A percentile compares a stretch with the other conserved stretches of the same genome.
phyloP scores from a whole-genome alignment of 2,888 invertebrate genomes.

The Gerris lacustris region DNA sequence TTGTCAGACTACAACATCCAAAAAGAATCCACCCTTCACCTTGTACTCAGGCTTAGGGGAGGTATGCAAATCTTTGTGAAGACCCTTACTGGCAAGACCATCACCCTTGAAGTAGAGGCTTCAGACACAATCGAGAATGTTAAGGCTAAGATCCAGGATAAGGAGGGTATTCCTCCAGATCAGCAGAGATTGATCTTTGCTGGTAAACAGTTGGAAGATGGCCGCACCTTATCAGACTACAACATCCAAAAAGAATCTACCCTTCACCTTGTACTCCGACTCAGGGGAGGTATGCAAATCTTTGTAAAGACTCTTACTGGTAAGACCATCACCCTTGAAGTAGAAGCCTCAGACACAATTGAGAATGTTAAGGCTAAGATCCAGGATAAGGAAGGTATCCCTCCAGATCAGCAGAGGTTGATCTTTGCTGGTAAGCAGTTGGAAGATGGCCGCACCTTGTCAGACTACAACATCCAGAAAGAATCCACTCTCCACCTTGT shows the following conservation, averaged over 20 bases:
- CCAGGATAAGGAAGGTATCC: slow-evolving; percentile 39
- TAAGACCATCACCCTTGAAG: slow-evolving; percentile 40
- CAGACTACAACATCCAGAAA: slow-evolving; percentile 47
- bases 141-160: slow-evolving; percentile 47
- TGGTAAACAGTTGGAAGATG: slow-evolving; percentile 38
- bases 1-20: too few relatives aligned
- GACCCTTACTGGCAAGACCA: slow-evolving; percentile 42
- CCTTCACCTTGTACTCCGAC: slow-evolving; percentile 44
- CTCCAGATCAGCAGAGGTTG: slow-evolving; percentile 41
- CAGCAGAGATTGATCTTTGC: slow-evolving; percentile 40
- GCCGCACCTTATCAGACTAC: slow-evolving; percentile 45
- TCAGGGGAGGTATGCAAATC: slow-evolving; percentile 51
- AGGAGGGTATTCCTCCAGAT: slow-evolving; percentile 50
- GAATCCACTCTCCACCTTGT: slow-evolving; percentile 48
- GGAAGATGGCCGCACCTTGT: slow-evolving; percentile 46
- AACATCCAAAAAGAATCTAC: slow-evolving; percentile 49
- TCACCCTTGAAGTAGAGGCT: slow-evolving; percentile 43
- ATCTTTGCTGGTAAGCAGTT: slow-evolving; percentile 48
- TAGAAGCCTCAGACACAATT: slow-evolving; percentile 42
- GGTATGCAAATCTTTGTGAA: slow-evolving; percentile 47
- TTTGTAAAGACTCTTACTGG: slow-evolving; percentile 42
- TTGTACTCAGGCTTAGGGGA: too few relatives aligned
- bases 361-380: slow-evolving; percentile 43
- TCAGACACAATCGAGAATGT: slow-evolving; percentile 51
- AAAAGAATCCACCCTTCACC: too few relatives aligned